Base-by-base conservation (phyloP, 2,888 invertebrate genomes). In the Drosophila nr. fundita region DNA sequence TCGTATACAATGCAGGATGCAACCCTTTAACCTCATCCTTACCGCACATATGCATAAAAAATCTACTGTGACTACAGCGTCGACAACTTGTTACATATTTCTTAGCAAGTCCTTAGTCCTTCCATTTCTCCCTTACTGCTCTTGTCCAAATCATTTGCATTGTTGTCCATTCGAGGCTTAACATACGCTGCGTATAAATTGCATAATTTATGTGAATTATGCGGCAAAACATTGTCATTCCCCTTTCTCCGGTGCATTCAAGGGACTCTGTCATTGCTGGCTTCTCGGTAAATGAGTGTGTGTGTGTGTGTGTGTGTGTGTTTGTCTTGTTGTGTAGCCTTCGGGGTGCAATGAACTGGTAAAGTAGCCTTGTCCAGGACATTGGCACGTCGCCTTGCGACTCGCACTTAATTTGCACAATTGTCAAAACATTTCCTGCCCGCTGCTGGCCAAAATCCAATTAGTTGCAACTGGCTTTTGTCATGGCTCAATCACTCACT, bases 191-290 rank as follows among this genome's bases (percentile, higher is more conserved):
- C 86, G 89, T 89, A 87, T 90, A 89, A 89, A 89, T 90, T 91
- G 91, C 87, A 90, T 91, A 90, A 91, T 89, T 89, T 87, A 90
- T 90, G 91, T 87, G 89, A 90, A 90, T 90, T 87, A 90, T 87
- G 87, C 84, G 83, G 84, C 86, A 87, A 87, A 87, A 79, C 86
- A 80, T 58, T 73, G 86, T 24, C 58, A 34, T 68, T 38, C 21
- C 50, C n/a, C 66, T 18, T 38, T 21, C 29, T 38, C 38, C 34
- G 45, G 52, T 57, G 42, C 49, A 71, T 53, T 55, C 42, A 42
- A 27, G 24, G 65, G 52, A 60, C 65, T 50, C 65, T 63, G 70
- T 73, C 69, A 69, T 62, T 69, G 76, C 67, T 59, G 68, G 61
- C 61, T 48, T 65, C 65, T 50, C 52, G n/a, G 27, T 48, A 49